phyloP scores from a whole-genome alignment of 92 coral and sea anemone genomes.

The Galaxea fascicularis region DNA sequence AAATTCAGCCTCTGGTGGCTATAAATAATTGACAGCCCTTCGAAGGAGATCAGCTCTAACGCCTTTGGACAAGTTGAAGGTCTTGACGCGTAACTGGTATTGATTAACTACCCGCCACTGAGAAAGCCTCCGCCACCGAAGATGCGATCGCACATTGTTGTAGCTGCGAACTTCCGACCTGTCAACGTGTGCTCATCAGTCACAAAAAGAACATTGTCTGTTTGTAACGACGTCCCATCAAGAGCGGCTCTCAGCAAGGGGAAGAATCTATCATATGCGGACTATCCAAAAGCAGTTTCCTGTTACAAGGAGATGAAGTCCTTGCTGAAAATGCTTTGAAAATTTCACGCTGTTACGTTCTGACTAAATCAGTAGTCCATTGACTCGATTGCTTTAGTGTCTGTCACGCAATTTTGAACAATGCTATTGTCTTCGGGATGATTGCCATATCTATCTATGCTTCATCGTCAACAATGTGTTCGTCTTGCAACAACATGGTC shows the following conservation, averaged over 20 bases:
- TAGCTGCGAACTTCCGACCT: constrained; percentile 28
- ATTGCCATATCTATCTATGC: neutral
- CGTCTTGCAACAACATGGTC: neutral
- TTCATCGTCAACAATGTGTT: neutral
- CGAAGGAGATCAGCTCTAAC: neutral
- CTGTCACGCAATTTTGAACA: constrained; percentile 16
- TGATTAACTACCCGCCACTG: constrained; percentile 22
- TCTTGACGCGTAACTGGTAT: constrained; percentile 32
- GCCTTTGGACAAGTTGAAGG: constrained; percentile 13
- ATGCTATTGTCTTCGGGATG: neutral
- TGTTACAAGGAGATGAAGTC: neutral
- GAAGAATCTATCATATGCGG: neutral
- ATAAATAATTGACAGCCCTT: constrained; percentile 30
- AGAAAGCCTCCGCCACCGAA: constrained; percentile 5
- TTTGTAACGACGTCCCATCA: constrained; percentile 24
- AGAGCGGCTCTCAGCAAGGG: neutral
- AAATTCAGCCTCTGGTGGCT: constrained; percentile 6
- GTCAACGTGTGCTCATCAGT: neutral
- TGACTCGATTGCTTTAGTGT: neutral
- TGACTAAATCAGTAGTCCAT: too few species aligned
- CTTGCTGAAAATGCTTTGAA: neutral
- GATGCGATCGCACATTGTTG: constrained; percentile 15
- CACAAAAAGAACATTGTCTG: constrained; percentile 14
- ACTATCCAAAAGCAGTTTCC: constrained; percentile 8
- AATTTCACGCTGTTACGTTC: neutral